phyloP scores from a whole-genome alignment of 1,140 invertebrate genomes.

The silkworm (Bombyx mori) region ASM3026992v2 NC_085122.1:4924001-4924500 shows the following conservation, averaged over 20 bases:
- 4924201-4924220: slow-evolving; percentile 67
- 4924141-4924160: slow-evolving; percentile 75
- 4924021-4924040: slow-evolving; percentile 78
- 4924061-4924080: slow-evolving; percentile 58
- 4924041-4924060: slow-evolving; percentile 80
- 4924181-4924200: slow-evolving; percentile 68
- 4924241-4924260: slow-evolving; percentile 46
- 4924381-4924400: slow-evolving; percentile 76
- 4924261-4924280: slow-evolving; percentile 63
- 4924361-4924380: slow-evolving; percentile 84
- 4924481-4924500: slow-evolving; percentile 73
- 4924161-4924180: slow-evolving; percentile 78
- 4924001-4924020: slow-evolving; percentile 83
- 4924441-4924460: slow-evolving; percentile 60
- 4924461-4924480: slow-evolving; percentile 62
- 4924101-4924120: slow-evolving; percentile 71
- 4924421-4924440: slow-evolving; percentile 74
- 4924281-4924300: slow-evolving; percentile 70
- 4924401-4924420: slow-evolving; percentile 59
- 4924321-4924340: slow-evolving; percentile 79
- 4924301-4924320: slow-evolving; percentile 82
- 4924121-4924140: slow-evolving; percentile 72
- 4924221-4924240: slow-evolving; percentile 64
- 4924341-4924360: slow-evolving; percentile 76
- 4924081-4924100: slow-evolving; percentile 71